phyloP scores from a whole-genome alignment of 1,140 invertebrate genomes.

The Drosophila micromelanica region DNA sequence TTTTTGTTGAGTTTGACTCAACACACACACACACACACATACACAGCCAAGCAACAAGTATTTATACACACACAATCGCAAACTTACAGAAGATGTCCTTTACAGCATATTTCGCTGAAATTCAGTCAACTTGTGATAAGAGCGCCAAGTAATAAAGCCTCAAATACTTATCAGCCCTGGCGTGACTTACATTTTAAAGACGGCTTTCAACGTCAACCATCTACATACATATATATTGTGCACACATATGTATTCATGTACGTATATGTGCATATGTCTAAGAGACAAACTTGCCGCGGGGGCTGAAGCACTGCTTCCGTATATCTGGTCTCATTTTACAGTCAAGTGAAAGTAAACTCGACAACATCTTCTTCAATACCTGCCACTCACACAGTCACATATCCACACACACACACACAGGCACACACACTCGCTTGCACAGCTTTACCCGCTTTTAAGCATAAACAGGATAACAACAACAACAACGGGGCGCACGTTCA shows the following conservation, averaged over 20 bases:
- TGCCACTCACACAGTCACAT: conserved; percentile 45
- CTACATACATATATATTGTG: conserved; percentile 6
- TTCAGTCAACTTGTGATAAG: conserved; percentile 66
- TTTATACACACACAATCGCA: background rate
- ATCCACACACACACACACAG: background rate
- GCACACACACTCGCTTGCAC: background rate
- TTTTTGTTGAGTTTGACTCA: conserved; percentile 27
- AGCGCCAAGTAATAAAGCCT: conserved; percentile 68
- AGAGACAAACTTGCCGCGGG: conserved; percentile 38
- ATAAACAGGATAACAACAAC: conserved; percentile 33
- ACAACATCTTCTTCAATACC: conserved; percentile 62
- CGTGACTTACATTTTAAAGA: conserved; percentile 80
- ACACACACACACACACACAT: background rate
- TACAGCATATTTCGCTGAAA: conserved; percentile 59
- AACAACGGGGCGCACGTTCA: conserved; percentile 36
- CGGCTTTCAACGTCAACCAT: conserved; percentile 53
- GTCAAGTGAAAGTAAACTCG: conserved; percentile 71
- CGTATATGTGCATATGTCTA: conserved; percentile 12
- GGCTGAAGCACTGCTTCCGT: conserved; percentile 60
- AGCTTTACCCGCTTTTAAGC: conserved; percentile 35
- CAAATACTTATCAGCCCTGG: conserved; percentile 73
- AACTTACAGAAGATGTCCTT: conserved; percentile 27
- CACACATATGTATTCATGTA: conserved; percentile 18
- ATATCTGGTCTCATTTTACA: conserved; percentile 69
- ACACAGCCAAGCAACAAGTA: conserved; percentile 48